These are phyloP conservation scores for Centropus bengalensis DNA, from an alignment of 2,113 vertebrate species.

Conservation along the genomic window DNA sequence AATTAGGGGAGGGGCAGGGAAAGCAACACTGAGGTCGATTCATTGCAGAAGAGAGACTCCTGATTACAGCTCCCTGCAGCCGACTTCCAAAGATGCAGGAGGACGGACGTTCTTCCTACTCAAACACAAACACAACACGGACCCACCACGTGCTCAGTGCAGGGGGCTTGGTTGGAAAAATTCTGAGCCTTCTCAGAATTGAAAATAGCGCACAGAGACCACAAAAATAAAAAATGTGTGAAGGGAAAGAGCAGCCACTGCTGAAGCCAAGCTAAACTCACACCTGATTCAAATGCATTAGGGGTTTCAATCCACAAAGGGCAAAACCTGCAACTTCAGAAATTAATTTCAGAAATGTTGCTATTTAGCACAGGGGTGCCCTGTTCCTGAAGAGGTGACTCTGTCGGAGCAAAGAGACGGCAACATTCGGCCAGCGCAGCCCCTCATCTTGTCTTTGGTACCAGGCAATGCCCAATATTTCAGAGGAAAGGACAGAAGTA, in stretches of 20 bases:
- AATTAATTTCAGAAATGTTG: background rate
- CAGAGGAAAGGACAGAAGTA: background rate
- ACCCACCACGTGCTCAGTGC: too few species aligned
- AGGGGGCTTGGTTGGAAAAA: background rate
- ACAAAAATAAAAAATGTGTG: background rate
- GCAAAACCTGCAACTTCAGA: background rate
- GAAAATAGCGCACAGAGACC: background rate
- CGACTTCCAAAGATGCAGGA: background rate
- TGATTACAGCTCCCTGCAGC: background rate
- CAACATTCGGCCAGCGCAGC: background rate
- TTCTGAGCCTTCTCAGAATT: background rate
- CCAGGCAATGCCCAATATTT: background rate
- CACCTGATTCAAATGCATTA: background rate
- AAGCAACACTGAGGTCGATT: background rate
- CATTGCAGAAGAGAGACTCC: background rate
- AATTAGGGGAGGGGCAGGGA: background rate
- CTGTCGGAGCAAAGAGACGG: background rate
- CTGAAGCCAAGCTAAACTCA: background rate
- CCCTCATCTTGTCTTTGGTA: background rate
- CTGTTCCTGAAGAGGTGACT: accelerated
- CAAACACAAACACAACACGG: background rate
- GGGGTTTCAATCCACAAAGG: background rate
- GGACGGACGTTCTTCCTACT: background rate
- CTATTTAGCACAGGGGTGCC: accelerated
- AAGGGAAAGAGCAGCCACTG: background rate